Evolutionary conservation across 2,888 invertebrate species (phyloP).

Genomic region (Oligia latruncula): DNA sequence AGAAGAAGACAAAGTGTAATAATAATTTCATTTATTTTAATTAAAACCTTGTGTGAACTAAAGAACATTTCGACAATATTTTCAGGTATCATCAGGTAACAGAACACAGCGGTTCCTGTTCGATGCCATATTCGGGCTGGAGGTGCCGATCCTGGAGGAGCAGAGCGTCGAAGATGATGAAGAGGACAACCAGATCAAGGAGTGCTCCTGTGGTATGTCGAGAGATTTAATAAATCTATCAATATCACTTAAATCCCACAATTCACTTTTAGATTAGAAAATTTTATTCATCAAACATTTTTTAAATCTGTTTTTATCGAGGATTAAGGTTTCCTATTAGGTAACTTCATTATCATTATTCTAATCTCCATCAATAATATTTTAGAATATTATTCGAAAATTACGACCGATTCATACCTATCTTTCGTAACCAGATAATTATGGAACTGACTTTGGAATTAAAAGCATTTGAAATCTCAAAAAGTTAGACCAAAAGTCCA

Average conservation of each 20-base stretch:
- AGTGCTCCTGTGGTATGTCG: conserved; percentile 93
- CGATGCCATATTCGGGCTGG: conserved; percentile 93
- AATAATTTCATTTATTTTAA: too few relatives aligned
- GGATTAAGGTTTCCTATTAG: conserved; percentile 14
- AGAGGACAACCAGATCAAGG: conserved; percentile 89
- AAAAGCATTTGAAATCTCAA: background rate
- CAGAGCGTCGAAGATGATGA: conserved; percentile 91
- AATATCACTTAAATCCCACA: conserved; percentile 10
- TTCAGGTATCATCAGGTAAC: conserved; percentile 86
- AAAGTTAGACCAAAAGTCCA: background rate
- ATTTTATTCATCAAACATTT: background rate
- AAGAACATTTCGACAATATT: conserved; percentile 44
- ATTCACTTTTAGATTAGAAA: conserved; percentile 5
- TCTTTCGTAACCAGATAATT: conserved; percentile 1
- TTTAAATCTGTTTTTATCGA: background rate
- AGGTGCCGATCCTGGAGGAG: conserved; percentile 88
- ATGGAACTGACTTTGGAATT: conserved; percentile 4
- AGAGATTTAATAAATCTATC: conserved; percentile 45
- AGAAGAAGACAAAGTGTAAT: too few relatives aligned
- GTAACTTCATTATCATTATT: conserved; percentile 11
- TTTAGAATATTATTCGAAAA: conserved; percentile 13
- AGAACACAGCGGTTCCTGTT: conserved; percentile 92
- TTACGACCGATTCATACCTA: conserved; percentile 3
- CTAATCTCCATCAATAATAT: background rate
- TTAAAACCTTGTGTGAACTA: background rate